Conservation (phyloP, 2,888 invertebrate species). For the Protonemura montana region DNA sequence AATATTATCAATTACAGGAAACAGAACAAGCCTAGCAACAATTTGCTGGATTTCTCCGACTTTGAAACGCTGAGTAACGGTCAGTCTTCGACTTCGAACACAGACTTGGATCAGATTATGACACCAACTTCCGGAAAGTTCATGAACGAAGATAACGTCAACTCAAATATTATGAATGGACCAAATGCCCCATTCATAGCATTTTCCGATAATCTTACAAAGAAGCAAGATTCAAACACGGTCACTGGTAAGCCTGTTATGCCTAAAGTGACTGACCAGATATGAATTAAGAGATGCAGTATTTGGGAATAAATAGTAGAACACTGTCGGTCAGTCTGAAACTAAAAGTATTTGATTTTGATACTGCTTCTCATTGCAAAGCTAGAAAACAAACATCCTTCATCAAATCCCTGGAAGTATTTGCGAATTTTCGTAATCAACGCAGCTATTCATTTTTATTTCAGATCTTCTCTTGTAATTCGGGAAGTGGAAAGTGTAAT, state of each 20-base stretch:
- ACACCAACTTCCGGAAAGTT: constrained; percentile 47
- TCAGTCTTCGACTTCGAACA: constrained; percentile 43
- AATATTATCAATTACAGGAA: constrained; percentile 56
- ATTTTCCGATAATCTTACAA: constrained; percentile 53
- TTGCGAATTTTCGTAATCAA: not conserved
- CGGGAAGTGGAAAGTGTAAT: constrained; percentile 25
- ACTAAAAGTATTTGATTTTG: too few relatives aligned
- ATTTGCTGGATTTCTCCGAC: constrained; percentile 62
- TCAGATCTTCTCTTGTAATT: constrained; percentile 47
- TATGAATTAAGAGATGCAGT: not conserved
- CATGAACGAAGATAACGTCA: constrained; percentile 49
- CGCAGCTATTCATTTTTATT: not conserved
- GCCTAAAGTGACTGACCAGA: not conserved
- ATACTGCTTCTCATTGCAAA: too few relatives aligned
- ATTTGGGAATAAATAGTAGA: not conserved
- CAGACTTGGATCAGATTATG: constrained; percentile 47
- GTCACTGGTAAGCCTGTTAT: constrained; percentile 47
- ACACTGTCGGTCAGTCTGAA: too few relatives aligned
- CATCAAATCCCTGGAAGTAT: too few relatives aligned
- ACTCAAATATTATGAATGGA: constrained; percentile 49
- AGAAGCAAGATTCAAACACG: constrained; percentile 50
- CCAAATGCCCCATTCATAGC: constrained; percentile 51
- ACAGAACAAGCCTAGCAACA: constrained; percentile 63
- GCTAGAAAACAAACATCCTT: too few relatives aligned
- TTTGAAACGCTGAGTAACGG: constrained; percentile 55